A percentile compares a stretch with the other conserved stretches of the same genome.
These are phyloP conservation scores for Avahi laniger DNA, from an alignment of 2,797 vertebrate genomes.

Conservation along the genomic window DNA sequence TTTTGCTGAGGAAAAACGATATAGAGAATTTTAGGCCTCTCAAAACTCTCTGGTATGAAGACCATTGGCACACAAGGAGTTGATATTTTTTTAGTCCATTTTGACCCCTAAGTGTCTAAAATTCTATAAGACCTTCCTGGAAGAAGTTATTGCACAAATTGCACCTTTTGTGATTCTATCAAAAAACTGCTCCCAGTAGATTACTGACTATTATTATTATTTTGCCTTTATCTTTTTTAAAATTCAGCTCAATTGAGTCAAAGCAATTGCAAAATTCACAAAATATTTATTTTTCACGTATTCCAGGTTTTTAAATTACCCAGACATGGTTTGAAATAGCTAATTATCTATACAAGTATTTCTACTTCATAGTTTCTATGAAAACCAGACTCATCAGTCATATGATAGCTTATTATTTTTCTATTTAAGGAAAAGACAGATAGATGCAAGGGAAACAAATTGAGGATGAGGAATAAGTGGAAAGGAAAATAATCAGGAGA, in stretches of 20 bases:
- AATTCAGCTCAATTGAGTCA: neutral
- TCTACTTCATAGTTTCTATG: neutral
- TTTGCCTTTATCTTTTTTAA: neutral
- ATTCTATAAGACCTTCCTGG: neutral
- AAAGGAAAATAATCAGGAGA: neutral
- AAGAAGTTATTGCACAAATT: neutral
- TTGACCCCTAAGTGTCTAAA: neutral
- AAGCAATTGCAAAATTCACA: neutral
- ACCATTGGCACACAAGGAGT: neutral
- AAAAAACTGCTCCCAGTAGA: neutral
- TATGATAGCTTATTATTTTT: neutral
- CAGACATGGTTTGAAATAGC: neutral
- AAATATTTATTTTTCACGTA: neutral
- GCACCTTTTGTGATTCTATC: neutral
- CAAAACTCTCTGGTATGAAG: neutral
- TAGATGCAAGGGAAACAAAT: neutral
- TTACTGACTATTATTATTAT: neutral
- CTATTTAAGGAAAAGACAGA: neutral
- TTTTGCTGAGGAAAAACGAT: neutral
- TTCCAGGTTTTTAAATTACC: neutral
- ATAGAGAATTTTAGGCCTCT: neutral
- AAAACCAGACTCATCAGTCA: neutral
- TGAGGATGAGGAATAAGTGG: neutral
- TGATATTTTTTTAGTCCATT: neutral
- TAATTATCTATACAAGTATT: neutral